These are phyloP conservation scores for Drosophila neocordata DNA, from an alignment of 1,140 invertebrate genomes.

Conservation along the genomic window DNA sequence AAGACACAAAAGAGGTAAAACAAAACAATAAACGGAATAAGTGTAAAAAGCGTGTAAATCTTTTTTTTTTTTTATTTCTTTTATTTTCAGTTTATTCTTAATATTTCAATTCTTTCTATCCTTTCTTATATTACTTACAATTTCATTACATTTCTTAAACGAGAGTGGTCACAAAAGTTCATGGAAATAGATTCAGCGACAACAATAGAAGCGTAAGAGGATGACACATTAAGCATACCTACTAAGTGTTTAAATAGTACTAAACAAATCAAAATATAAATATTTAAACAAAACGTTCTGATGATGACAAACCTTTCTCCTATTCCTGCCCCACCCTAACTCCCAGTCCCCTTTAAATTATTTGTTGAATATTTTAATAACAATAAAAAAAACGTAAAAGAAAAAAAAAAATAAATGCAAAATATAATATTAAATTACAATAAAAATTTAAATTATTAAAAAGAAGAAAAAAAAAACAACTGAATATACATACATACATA, in stretches of 20 bases:
- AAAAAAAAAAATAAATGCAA: not conserved
- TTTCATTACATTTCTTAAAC: conserved; percentile 5
- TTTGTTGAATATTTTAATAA: conserved; percentile 11
- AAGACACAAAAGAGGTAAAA: too few species aligned
- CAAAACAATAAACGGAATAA: too few species aligned
- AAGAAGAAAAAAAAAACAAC: not conserved
- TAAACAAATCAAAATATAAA: conserved; percentile 18
- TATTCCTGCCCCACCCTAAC: not conserved
- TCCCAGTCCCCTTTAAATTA: not conserved
- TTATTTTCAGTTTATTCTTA: too few species aligned
- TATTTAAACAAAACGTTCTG: not conserved
- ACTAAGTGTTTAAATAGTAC: conserved; percentile 17
- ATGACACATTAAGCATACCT: conserved; percentile 3
- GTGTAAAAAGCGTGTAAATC: too few species aligned
- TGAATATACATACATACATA: not conserved
- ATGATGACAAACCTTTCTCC: not conserved
- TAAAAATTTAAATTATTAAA: conserved; percentile 9
- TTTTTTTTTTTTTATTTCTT: too few species aligned
- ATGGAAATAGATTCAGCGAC: too few species aligned
- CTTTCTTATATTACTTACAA: too few species aligned
- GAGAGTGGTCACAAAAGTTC: not conserved
- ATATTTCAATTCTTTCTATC: too few species aligned
- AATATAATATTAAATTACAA: conserved; percentile 9
- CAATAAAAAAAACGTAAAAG: not conserved
- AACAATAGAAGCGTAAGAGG: not conserved